These are phyloP conservation scores for Recurvirostra avosetta DNA, from an alignment of 2,113 vertebrate genomes.

Conservation along the genomic window DNA sequence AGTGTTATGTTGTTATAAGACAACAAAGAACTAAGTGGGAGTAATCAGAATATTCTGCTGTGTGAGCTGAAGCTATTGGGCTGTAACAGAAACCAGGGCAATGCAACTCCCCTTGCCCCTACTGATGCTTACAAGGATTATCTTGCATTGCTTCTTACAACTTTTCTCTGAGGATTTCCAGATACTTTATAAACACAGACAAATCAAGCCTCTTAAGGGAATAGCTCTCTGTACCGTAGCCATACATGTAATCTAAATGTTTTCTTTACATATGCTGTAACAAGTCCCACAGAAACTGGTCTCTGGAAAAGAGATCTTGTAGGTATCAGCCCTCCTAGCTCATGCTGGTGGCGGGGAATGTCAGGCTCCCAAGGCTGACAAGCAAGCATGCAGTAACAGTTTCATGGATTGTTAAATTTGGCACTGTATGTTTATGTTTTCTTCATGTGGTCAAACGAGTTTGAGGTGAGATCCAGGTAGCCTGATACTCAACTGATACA, in stretches of 20 bases:
- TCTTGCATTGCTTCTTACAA: not conserved
- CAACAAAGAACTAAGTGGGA: not conserved
- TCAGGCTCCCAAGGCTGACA: fast-evolving
- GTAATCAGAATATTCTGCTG: not conserved
- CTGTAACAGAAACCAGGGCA: not conserved
- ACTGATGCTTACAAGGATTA: not conserved
- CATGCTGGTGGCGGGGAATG: fast-evolving
- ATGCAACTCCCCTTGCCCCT: not conserved
- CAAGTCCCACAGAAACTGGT: not conserved
- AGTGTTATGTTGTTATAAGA: not conserved
- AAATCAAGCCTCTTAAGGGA: not conserved
- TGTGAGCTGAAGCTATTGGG: not conserved
- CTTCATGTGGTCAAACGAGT: not conserved
- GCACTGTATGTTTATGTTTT: not conserved
- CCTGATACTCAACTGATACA: not conserved
- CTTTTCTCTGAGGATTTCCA: not conserved
- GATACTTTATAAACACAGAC: not conserved
- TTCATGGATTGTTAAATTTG: not conserved
- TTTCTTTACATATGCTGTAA: not conserved
- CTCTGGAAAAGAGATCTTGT: not conserved
- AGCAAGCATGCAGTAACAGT: fast-evolving
- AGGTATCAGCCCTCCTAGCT: not conserved
- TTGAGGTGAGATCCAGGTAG: not conserved
- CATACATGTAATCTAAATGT: not conserved
- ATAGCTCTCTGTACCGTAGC: not conserved